Base-by-base conservation (phyloP, 2,113 vertebrate species). In the Numenius arquata region DNA sequence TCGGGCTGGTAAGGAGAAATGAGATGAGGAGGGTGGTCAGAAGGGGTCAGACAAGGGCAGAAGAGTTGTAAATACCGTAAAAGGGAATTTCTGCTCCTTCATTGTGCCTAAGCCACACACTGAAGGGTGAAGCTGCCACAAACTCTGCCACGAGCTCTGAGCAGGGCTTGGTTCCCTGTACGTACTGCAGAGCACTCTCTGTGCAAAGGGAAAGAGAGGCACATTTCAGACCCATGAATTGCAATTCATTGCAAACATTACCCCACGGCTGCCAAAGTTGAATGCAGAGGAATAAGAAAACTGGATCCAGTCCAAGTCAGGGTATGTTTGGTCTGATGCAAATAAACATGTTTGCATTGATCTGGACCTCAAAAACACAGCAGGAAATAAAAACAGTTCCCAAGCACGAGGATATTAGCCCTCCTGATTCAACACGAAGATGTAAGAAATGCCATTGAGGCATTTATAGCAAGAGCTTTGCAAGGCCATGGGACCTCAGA, bases 311-410 rank as follows among this genome's bases (percentile, higher is more conserved):
- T 90, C 48, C 87, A 76, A 94, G 89, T 55, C 83, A 80, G 76
- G 20, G 34, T 58, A 74, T 84, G 45, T 94, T 90, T 86, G 58
- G 56, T 76, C 29, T 86, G 79, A 84, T 73, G 43, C 40, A 86
- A 96, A 76, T 62, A 88, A 96, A 87, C 45, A 56, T 76, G 71
- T 68, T 85, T 90, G 79, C 70, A 61, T 83, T 94, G 48, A 72
- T 56, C 68, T 50, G 80, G 45, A 84, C 45, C 63, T 96, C 87
- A 83, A 92, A 78, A 90, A 80, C 72, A 89, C 63, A 73, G 68
- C 34, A 45, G 76, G 40, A 84, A 84, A 53, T 55, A 80, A 90
- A 76, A 80, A 4, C 29, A 73, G 45, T 48, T 61, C 19, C 23
- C 55, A 53, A 13, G 22, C 67, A 95, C 0, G 0, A 53, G 75